phyloP scores from a whole-genome alignment of 1,140 invertebrate species.

The Phocides pigmalion region DNA sequence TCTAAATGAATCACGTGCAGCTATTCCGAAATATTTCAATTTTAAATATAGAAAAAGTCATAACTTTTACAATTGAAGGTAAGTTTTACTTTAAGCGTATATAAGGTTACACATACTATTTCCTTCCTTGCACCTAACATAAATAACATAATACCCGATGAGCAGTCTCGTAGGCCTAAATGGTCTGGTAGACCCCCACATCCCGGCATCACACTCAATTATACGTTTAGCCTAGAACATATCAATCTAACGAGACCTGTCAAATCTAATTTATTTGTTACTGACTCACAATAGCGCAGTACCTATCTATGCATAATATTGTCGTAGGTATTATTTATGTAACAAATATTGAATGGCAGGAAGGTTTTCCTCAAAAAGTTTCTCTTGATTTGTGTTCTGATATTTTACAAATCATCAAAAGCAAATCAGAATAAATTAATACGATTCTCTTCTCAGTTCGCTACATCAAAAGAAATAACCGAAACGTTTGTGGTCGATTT shows the following conservation, averaged over 20 bases:
- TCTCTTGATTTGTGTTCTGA: constrained; percentile 9
- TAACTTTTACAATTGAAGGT: too few relatives aligned
- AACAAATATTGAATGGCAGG: background rate
- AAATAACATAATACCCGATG: constrained; percentile 31
- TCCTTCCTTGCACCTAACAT: background rate
- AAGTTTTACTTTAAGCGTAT: too few relatives aligned
- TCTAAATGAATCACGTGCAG: too few relatives aligned
- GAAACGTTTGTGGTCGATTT: constrained; percentile 76
- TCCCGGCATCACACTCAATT: constrained; percentile 76
- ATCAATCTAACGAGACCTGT: constrained; percentile 75
- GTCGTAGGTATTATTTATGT: background rate
- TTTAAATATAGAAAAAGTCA: too few relatives aligned
- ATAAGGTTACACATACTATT: too few relatives aligned
- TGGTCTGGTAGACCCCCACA: constrained; percentile 73
- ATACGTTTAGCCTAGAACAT: constrained; percentile 69
- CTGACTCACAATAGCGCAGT: constrained; percentile 22
- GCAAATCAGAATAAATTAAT: constrained; percentile 54
- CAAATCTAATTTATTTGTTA: constrained; percentile 74
- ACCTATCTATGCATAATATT: constrained; percentile 12
- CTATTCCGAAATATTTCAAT: too few relatives aligned
- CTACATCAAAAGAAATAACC: constrained; percentile 58
- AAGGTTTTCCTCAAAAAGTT: background rate
- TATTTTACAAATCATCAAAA: constrained; percentile 31
- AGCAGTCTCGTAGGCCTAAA: constrained; percentile 50
- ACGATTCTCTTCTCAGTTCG: constrained; percentile 45